These are phyloP conservation scores for Pachyseris speciosa DNA, from an alignment of 64 coral and sea anemone genomes.

Conservation along the genomic window DNA sequence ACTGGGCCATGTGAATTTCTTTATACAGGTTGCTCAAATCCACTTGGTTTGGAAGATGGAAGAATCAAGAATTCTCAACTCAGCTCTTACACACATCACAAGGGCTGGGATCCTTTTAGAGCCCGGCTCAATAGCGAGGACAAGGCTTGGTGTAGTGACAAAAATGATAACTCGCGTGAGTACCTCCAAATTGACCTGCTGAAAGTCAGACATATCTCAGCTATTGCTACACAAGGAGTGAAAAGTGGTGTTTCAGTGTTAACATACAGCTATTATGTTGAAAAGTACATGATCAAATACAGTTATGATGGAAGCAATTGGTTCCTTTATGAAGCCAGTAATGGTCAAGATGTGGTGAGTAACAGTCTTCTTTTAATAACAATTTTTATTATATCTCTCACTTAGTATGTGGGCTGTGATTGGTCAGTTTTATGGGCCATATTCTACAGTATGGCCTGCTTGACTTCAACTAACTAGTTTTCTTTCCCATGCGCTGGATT, in stretches of 20 bases:
- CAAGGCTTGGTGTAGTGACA: slow-evolving; percentile 69
- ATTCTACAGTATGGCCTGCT: too few species aligned
- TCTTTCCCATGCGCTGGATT: too few species aligned
- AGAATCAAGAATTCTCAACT: slow-evolving; percentile 55
- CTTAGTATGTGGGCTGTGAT: too few species aligned
- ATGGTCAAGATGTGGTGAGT: background rate
- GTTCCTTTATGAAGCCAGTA: slow-evolving; percentile 51
- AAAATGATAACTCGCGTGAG: background rate
- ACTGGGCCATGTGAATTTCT: background rate
- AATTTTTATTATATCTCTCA: too few species aligned
- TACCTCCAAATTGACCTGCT: slow-evolving; percentile 73
- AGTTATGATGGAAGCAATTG: slow-evolving; percentile 67
- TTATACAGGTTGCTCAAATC: slow-evolving; percentile 52
- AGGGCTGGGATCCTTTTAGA: slow-evolving; percentile 31
- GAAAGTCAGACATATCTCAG: slow-evolving; percentile 75
- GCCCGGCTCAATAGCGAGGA: slow-evolving; percentile 25
- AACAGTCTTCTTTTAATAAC: background rate
- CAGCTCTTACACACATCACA: background rate
- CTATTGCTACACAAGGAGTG: slow-evolving; percentile 67
- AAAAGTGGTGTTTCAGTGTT: background rate
- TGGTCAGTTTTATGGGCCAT: too few species aligned
- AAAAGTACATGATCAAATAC: slow-evolving; percentile 62
- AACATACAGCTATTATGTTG: slow-evolving; percentile 31
- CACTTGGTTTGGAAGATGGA: slow-evolving; percentile 61
- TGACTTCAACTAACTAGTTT: too few species aligned